These are phyloP conservation scores for Phyto melanocephala DNA, from an alignment of 2,888 invertebrate species.

Conservation along the genomic window DNA sequence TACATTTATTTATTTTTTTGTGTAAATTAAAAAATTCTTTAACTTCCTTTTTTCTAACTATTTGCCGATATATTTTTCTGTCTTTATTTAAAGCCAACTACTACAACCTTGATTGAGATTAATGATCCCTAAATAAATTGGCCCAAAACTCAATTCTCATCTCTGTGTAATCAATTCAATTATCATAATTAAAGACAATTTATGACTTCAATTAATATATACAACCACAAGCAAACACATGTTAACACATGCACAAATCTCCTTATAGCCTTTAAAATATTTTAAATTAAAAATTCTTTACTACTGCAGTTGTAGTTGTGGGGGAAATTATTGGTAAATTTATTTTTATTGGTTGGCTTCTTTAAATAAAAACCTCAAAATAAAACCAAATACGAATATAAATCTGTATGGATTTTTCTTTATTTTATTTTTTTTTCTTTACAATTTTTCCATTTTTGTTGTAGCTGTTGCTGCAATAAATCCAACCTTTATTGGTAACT, in stretches of 20 bases:
- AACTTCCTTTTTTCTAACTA: too few species aligned
- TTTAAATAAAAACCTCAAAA: background rate
- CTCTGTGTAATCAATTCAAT: too few species aligned
- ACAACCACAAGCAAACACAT: background rate
- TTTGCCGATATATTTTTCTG: too few species aligned
- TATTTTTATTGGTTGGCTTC: background rate
- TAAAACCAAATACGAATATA: background rate
- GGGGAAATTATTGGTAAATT: background rate
- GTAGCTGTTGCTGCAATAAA: background rate
- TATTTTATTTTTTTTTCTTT: background rate
- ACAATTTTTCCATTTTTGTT: background rate
- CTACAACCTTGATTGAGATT: too few species aligned
- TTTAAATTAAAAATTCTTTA: conserved; percentile 19
- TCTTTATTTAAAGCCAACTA: too few species aligned
- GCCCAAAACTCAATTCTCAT: background rate
- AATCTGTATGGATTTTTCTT: background rate
- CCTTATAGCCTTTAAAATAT: background rate
- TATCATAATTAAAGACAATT: conserved; percentile 12
- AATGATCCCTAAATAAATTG: too few species aligned
- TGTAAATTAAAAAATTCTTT: too few species aligned
- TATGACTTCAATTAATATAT: background rate
- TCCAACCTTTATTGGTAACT: background rate
- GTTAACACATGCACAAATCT: background rate
- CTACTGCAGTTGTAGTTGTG: background rate
- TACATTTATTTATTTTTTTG: too few species aligned